Evolutionary conservation across 2,888 invertebrate genomes (phyloP).

Genomic region (Tetrapedia diversipes): DNA sequence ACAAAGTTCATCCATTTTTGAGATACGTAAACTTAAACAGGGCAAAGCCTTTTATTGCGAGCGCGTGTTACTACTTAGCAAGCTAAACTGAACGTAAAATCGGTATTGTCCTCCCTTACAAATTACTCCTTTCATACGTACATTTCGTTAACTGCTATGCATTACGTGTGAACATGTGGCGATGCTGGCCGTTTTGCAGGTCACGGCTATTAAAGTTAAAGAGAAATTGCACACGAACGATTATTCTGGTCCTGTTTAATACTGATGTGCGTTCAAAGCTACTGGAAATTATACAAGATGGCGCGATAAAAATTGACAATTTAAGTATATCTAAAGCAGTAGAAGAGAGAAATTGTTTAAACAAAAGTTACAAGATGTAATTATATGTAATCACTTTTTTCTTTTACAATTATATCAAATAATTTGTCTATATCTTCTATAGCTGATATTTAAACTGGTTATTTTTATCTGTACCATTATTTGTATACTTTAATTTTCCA

Average conservation of each 20-base stretch:
- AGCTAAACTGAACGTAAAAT: conserved; percentile 72
- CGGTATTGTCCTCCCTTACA: conserved; percentile 80
- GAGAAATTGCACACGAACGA: conserved; percentile 1
- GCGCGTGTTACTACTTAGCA: conserved; percentile 60
- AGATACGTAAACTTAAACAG: conserved; percentile 15
- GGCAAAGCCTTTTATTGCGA: conserved; percentile 56
- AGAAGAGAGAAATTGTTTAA: no score
- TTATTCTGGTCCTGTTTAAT: not conserved
- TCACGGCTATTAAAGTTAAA: not conserved
- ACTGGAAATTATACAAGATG: no score
- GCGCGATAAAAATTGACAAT: no score
- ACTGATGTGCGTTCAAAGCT: conserved; percentile 33
- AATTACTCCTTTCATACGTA: conserved; percentile 68
- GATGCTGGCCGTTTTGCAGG: conserved; percentile 29
- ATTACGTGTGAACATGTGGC: conserved; percentile 34
- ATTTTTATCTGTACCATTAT: no score
- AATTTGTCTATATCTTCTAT: no score
- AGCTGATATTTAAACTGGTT: no score
- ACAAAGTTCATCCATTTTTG: conserved; percentile 13
- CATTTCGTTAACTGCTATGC: conserved; percentile 53
- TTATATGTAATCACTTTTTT: no score
- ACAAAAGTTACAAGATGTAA: no score
- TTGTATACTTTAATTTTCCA: not conserved
- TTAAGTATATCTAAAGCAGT: no score
- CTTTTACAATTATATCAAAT: no score